These are phyloP conservation scores for Ceryle rudis DNA, from an alignment of 2,797 vertebrate genomes.

Conservation along the genomic window DNA sequence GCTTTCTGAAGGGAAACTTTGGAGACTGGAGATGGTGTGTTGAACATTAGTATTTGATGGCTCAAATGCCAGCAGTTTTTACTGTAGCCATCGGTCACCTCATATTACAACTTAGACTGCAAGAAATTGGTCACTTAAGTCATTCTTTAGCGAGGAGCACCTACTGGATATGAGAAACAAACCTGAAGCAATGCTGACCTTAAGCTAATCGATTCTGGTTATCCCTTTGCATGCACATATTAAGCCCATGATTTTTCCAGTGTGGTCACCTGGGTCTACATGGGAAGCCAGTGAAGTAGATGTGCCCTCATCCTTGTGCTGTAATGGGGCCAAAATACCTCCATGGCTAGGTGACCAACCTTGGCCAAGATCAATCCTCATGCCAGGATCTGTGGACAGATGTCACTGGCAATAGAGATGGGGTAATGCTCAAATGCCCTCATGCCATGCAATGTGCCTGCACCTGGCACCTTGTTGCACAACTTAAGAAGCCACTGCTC, in stretches of 20 bases:
- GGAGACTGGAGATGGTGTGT: background rate
- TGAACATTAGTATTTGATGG: background rate
- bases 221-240: accelerated
- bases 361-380: background rate
- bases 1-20: background rate
- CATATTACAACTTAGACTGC: background rate
- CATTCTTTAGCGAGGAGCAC: background rate
- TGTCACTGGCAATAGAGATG: background rate
- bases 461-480: background rate
- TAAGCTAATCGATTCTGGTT: background rate
- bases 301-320: background rate
- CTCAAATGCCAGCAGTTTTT: background rate
- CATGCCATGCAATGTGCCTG: accelerated
- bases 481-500: background rate
- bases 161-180: background rate
- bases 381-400: accelerated
- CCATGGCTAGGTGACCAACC: accelerated
- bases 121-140: background rate
- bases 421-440: background rate
- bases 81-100: background rate
- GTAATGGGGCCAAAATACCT: background rate
- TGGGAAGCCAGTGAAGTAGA: background rate
- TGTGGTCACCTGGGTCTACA: background rate
- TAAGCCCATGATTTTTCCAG: background rate
- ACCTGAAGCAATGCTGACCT: background rate